Base-by-base conservation (phyloP, 2,888 invertebrate species). In the Graphium colonna region DNA sequence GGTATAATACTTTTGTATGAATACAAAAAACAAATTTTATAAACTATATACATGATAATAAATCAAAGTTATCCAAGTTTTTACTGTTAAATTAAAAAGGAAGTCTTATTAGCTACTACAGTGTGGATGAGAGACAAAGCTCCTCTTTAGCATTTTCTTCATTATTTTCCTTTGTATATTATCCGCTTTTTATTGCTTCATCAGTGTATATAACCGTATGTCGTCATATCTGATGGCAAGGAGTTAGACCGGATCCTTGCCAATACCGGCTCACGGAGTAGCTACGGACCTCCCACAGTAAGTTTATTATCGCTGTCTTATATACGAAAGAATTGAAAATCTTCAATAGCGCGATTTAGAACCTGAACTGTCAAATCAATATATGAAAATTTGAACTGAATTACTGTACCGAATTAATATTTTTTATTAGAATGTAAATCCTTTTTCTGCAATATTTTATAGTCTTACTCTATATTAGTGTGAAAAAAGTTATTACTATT, bases 81-180 rank as follows among this genome's bases (percentile, higher is more conserved):
- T n/a, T n/a, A n/a, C n/a, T n/a, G n/a, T n/a, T n/a, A 16, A 28
- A 15, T 3, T 10, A 42, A 84, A 87, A 86, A 80, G 82, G 76
- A 84, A 75, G 87, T 87, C 86, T 69, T 75, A 82, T 80, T 63
- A 83, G 87, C 86, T 87, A 87, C 87, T 84, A 65, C 67, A 78
- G 85, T 82, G 82, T 78, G 79, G 82, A 66, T 84, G 86, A 86
- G 85, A 79, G 82, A 17, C 71, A 47, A 67, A 66, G 77, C 73
- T 83, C 84, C 85, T 81, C 82, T 85, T 83, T 83, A 79, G 79
- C 73, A 76, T 80, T 81, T 79, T 81, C 79, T 77, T 28, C 28
- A 28, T n/a, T 2, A 15, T 43, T 21, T 13, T 15, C 16, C 12
- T 16, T 26, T 43, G 18, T n/a, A 13, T 31, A 9, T 15, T 8